Evolutionary conservation across 2,888 invertebrate species (phyloP).

Genomic region (Pimpla rufipes): DNA sequence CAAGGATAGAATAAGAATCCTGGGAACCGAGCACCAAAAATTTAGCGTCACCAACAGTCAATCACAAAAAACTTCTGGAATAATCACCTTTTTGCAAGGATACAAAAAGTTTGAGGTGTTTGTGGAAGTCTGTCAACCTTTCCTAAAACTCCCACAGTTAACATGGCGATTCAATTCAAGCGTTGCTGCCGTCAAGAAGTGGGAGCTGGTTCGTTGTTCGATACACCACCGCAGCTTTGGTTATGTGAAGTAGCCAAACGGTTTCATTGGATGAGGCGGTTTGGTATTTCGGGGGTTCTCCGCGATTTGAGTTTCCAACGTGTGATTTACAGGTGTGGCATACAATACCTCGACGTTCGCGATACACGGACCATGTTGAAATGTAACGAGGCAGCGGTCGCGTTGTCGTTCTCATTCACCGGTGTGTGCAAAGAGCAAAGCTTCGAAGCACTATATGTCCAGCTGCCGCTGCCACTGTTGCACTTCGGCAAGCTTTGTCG

Average conservation of each 20-base stretch:
- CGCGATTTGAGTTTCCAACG: background rate
- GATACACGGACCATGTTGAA: slow-evolving; percentile 34
- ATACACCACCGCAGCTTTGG: background rate
- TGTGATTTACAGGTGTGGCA: slow-evolving; percentile 34
- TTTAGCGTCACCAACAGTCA: background rate
- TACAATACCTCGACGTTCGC: slow-evolving; percentile 13
- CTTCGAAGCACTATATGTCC: slow-evolving; percentile 18
- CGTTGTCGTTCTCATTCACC: slow-evolving; percentile 11
- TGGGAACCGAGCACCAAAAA: background rate
- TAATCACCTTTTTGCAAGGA: too few species aligned
- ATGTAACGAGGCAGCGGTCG: slow-evolving; percentile 2
- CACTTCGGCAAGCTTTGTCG: background rate
- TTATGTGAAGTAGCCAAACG: background rate
- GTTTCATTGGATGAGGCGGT: slow-evolving; percentile 1
- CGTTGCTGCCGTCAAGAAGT: background rate
- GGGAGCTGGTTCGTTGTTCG: background rate
- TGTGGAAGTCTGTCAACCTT: too few species aligned
- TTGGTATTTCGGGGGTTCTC: background rate
- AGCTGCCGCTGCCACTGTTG: background rate
- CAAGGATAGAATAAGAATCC: background rate
- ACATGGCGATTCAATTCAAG: background rate
- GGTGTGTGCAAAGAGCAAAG: slow-evolving; percentile 30
- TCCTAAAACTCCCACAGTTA: too few species aligned
- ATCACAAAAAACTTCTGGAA: too few species aligned
- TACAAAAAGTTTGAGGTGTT: too few species aligned